Base-by-base conservation (phyloP, 2,113 vertebrate genomes). In the Cyprinodon variegatus region DNA sequence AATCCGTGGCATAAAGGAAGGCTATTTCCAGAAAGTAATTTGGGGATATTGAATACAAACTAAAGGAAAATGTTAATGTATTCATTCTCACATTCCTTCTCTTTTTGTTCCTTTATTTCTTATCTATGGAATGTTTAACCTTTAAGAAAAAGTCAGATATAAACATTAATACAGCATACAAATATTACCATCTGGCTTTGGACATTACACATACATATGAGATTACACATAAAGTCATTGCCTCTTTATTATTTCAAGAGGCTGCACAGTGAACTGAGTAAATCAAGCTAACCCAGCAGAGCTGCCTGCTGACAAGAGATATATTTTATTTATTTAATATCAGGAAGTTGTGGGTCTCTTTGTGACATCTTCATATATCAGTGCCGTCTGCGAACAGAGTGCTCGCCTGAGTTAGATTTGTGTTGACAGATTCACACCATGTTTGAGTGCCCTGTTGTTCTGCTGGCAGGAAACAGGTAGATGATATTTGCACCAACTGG, bases 211-310 rank as follows among this genome's bases (percentile, higher is more conserved):
- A 36, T 73, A 79, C 83, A 61, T n/a, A 41, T 17, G 13, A 53
- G 22, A 83, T 84, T 70, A 76, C 71, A 72, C 83, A 65, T 77
- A 81, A 86, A 89, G 76, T 69, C 74, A 12, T 72, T 38, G 82
- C 72, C 72, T 70, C 50, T 45, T 76, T 83, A 68, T 91, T 80
- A 83, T 82, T 83, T 72, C 72, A 78, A 63, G 53, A 69, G 76
- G 77, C 82, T 77, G 73, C n/a, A 29, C 50, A 43, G 71, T 72
- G 82, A 68, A 53, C 64, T 37, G 72, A 64, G 85, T 89, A 85
- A 88, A 86, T 86, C 82, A 86, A 72, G 78, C 50, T 48, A 68
- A 83, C 76, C 76, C 82, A 2, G 70, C 78, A 79, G 74, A 86
- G 65, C 83, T 74, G 70, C 79, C 64, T 69, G 59, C 79, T 83